Evolutionary conservation across 1,140 invertebrate genomes (phyloP).

Genomic region (Zaprionus nigranus): DNA sequence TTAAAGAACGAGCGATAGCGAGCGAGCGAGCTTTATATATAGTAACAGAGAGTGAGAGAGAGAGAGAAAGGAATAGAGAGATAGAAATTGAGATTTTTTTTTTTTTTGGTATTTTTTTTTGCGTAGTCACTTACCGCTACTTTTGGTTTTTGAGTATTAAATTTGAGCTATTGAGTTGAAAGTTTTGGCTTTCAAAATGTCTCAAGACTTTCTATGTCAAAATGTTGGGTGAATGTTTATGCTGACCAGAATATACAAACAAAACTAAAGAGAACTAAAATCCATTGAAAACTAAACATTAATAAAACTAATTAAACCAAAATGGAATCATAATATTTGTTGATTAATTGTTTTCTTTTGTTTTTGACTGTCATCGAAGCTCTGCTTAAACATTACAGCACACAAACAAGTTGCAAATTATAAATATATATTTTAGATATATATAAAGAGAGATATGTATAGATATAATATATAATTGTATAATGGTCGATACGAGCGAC

Average conservation of each 20-base stretch:
- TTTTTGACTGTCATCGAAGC: constrained; percentile 81
- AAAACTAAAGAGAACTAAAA: constrained; percentile 4
- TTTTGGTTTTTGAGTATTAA: constrained; percentile 59
- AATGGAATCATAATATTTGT: constrained; percentile 37
- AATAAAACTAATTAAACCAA: constrained; percentile 6
- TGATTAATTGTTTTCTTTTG: constrained; percentile 61
- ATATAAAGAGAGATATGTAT: not conserved
- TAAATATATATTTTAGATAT: constrained; percentile 22
- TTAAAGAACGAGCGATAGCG: constrained; percentile 39
- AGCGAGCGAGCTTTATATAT: constrained; percentile 57
- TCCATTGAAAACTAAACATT: not conserved
- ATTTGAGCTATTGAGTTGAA: constrained; percentile 50
- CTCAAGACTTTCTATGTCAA: constrained; percentile 53
- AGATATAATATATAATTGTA: constrained; percentile 55
- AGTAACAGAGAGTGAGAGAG: constrained; percentile 64
- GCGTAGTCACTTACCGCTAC: constrained; percentile 76
- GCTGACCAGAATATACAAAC: constrained; percentile 31
- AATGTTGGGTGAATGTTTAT: constrained; percentile 56
- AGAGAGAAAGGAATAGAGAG: constrained; percentile 57
- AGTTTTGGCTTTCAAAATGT: constrained; percentile 66
- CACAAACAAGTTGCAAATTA: constrained; percentile 69
- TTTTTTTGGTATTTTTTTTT: constrained; percentile 56
- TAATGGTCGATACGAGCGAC: constrained; percentile 66
- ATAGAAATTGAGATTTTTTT: constrained; percentile 53
- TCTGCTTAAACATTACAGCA: constrained; percentile 82